Percentiles rank a stretch among this genome's conserved stretches.
phyloP scores from a whole-genome alignment of 2,113 vertebrate genomes.

The Clinocottus analis region DNA sequence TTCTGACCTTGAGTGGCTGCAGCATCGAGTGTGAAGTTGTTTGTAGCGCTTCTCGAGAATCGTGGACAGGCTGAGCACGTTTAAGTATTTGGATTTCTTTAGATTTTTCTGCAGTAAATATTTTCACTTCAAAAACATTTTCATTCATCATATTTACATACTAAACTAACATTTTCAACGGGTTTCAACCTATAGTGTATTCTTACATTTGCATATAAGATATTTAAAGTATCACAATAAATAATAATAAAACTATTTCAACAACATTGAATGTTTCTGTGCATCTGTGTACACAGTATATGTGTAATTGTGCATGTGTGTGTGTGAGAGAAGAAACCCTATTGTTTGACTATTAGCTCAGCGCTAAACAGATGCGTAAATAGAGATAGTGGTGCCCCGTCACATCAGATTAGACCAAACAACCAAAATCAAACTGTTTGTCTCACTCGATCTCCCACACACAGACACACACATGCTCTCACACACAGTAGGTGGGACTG shows the following conservation, averaged over 20 bases:
- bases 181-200: neutral
- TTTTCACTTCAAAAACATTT: neutral
- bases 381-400: slow-evolving; percentile 71
- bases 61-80: neutral
- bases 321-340: slow-evolving; percentile 28
- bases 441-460: slow-evolving; percentile 30
- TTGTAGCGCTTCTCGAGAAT: neutral
- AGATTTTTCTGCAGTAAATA: too few relatives aligned
- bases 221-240: neutral
- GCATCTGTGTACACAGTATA: slow-evolving; percentile 25
- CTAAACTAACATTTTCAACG: neutral
- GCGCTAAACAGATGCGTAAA: slow-evolving; percentile 80
- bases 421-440: slow-evolving; percentile 61
- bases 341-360: slow-evolving; percentile 73
- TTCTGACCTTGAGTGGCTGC: neutral
- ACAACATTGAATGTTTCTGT: slow-evolving; percentile 6
- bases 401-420: slow-evolving; percentile 74
- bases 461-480: slow-evolving; percentile 33
- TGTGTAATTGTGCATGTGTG: slow-evolving; percentile 20
- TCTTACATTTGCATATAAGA: neutral
- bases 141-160: neutral
- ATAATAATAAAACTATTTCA: neutral
- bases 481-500: slow-evolving; percentile 33
- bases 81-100: too few relatives aligned
- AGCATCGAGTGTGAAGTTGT: neutral